Evolutionary conservation across 2,797 vertebrate genomes (phyloP).

Genomic region (Sciurus carolinensis): DNA sequence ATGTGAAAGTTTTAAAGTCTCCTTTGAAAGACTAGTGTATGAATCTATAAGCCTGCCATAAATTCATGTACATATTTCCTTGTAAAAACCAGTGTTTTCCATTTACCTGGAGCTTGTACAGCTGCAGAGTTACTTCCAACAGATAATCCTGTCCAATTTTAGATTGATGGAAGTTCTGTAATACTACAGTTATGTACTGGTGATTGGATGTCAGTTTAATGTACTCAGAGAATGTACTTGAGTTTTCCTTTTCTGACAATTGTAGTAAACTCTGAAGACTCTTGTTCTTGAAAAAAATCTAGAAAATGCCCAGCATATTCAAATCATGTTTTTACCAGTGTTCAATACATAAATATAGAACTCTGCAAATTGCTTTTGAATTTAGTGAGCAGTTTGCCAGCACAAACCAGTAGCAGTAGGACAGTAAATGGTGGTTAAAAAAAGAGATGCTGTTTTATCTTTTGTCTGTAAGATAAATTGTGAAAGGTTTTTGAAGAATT

Average conservation of each 20-base stretch:
- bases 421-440: background rate
- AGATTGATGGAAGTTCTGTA: constrained; percentile 15
- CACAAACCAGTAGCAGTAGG: background rate
- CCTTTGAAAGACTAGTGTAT: constrained; percentile 48
- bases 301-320: constrained; percentile 26
- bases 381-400: background rate
- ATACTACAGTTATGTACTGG: background rate
- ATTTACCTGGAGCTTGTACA: background rate
- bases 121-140: background rate
- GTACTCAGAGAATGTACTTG: no score
- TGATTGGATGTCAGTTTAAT: background rate
- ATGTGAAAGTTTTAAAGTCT: constrained; percentile 61
- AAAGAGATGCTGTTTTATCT: background rate
- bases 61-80: constrained; percentile 21
- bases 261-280: constrained; percentile 4
- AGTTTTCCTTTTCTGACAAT: background rate
- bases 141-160: background rate
- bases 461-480: constrained; percentile 28
- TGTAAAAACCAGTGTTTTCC: constrained; percentile 61
- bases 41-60: constrained; percentile 18
- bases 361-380: background rate
- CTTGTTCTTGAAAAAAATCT: constrained; percentile 36
- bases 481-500: constrained; percentile 38
- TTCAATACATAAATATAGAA: background rate
- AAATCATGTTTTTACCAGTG: background rate